A percentile compares a stretch with the other conserved stretches of the same genome.
phyloP scores from a whole-genome alignment of 2,888 invertebrate species.

The Mactromeris polynyma region DNA sequence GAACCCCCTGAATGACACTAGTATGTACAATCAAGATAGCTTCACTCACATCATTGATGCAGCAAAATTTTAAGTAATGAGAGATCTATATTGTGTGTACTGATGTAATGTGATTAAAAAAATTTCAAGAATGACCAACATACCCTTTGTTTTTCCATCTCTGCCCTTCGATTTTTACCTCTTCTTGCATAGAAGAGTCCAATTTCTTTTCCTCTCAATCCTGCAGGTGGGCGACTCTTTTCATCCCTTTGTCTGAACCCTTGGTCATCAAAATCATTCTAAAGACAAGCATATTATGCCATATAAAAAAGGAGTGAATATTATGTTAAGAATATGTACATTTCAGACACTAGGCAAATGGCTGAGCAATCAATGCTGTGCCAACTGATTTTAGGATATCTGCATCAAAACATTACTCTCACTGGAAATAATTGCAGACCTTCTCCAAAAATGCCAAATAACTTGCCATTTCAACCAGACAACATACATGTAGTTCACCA shows the following conservation, averaged over 20 bases:
- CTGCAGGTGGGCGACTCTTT: conserved; percentile 63
- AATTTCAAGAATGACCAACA: neutral
- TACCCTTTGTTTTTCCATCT: conserved; percentile 69
- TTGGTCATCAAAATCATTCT: neutral
- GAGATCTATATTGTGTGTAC: neutral
- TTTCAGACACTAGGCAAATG: neutral
- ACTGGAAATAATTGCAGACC: neutral
- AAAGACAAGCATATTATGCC: neutral
- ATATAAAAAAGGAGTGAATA: neutral
- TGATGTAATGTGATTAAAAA: neutral
- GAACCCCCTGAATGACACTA: neutral
- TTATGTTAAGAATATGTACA: neutral
- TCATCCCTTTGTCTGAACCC: neutral
- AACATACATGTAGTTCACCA: too few species aligned
- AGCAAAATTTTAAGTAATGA: neutral
- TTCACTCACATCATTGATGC: neutral
- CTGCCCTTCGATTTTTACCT: conserved; percentile 66
- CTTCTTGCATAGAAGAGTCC: conserved; percentile 84
- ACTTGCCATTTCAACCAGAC: neutral
- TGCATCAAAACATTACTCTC: neutral
- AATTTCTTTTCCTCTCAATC: conserved; percentile 81
- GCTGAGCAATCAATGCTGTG: neutral
- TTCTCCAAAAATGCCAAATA: neutral
- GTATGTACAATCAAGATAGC: neutral
- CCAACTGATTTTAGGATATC: neutral